A percentile compares a stretch with the other conserved stretches of the same genome.
Conservation (phyloP, 1,140 invertebrate genomes). For the Drosophila kanapiae region DNA sequence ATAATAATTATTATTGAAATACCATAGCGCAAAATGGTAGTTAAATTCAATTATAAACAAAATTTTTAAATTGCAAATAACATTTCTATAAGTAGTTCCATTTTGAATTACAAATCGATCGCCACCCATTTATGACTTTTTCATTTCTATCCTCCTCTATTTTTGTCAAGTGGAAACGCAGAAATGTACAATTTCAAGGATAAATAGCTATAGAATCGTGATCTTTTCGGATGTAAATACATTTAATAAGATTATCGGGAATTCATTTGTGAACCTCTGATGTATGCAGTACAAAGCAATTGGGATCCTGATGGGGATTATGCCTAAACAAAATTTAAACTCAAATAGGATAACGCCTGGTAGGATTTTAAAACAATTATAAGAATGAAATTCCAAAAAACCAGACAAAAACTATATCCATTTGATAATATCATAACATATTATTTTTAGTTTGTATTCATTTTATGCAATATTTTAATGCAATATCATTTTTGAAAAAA, state of each 20-base stretch:
- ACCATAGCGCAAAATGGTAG: constrained; percentile 69
- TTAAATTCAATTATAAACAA: constrained; percentile 10
- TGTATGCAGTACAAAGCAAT: constrained; percentile 15
- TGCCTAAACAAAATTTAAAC: not conserved
- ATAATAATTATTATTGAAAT: constrained; percentile 40
- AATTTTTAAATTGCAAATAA: constrained; percentile 11
- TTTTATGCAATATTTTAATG: constrained; percentile 3
- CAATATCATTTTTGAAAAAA: constrained; percentile 18
- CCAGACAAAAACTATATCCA: not conserved
- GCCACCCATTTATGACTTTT: not conserved
- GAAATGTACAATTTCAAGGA: not conserved
- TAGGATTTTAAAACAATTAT: not conserved
- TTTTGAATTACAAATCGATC: constrained; percentile 12
- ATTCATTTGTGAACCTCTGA: not conserved
- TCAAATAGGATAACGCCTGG: not conserved
- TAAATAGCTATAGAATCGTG: not conserved
- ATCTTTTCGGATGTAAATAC: constrained; percentile 6
- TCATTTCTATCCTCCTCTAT: too few species aligned
- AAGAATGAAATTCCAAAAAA: not conserved
- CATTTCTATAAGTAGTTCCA: constrained; percentile 23
- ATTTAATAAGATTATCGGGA: not conserved
- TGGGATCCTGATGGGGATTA: not conserved
- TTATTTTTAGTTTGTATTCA: constrained; percentile 2
- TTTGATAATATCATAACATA: not conserved
- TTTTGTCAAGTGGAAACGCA: not conserved